phyloP scores from a whole-genome alignment of 2,113 vertebrate species.

The Ciconia maguari region DNA sequence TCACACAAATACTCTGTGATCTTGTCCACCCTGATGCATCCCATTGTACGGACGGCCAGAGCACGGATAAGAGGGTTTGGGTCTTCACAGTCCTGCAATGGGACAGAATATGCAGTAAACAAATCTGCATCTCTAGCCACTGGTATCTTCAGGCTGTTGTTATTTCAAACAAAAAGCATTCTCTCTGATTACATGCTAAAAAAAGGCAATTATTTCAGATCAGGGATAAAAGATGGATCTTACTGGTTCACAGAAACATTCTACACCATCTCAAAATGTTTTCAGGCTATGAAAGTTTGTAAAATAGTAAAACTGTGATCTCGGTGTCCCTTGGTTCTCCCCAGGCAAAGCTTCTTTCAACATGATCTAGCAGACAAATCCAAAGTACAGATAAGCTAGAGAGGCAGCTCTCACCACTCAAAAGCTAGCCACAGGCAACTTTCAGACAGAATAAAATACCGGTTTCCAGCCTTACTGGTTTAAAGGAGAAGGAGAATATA shows the following conservation, averaged over 20 bases:
- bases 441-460: background rate
- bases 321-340: background rate
- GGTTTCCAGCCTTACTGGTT: background rate
- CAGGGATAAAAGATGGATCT: background rate
- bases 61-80: constrained; percentile 97
- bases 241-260: background rate
- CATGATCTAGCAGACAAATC: background rate
- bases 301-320: background rate
- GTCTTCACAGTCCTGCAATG: constrained; percentile 93
- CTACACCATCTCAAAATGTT: background rate
- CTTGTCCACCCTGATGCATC: constrained; percentile 96
- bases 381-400: background rate
- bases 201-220: background rate
- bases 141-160: background rate
- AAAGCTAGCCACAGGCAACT: background rate
- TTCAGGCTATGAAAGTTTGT: background rate
- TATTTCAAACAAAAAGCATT: background rate
- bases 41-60: constrained; percentile 98
- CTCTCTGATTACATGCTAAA: background rate
- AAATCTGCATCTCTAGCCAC: background rate
- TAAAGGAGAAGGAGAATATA: background rate
- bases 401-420: background rate
- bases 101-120: background rate
- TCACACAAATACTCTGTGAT: constrained; percentile 98
- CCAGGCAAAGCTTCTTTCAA: background rate